Evolutionary conservation across 2,113 vertebrate genomes (phyloP).

Genomic region (Aramus guarauna): DNA sequence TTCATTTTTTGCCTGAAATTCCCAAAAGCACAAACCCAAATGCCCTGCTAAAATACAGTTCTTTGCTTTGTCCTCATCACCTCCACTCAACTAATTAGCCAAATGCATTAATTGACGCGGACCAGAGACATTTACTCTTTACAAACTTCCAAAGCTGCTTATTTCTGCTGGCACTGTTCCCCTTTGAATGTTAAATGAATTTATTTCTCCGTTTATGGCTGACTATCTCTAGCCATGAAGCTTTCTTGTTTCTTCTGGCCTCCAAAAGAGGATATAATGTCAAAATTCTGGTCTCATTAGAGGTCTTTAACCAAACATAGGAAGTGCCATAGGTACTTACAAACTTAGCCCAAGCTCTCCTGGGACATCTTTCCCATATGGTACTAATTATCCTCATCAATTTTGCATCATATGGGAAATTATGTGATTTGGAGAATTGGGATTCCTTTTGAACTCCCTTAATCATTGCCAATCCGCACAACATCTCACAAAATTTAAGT

Average conservation of each 20-base stretch:
- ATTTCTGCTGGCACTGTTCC: constrained; percentile 1
- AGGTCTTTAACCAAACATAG: neutral
- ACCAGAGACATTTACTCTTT: neutral
- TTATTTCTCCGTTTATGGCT: neutral
- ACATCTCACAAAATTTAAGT: neutral
- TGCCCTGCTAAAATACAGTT: neutral
- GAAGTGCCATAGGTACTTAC: neutral
- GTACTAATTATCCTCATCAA: neutral
- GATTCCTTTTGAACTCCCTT: constrained; percentile 3
- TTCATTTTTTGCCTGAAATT: neutral
- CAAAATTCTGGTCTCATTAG: constrained; percentile 2
- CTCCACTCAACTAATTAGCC: neutral
- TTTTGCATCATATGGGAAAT: constrained; percentile 6
- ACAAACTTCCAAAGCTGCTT: neutral
- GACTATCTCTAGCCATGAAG: neutral
- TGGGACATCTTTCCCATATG: neutral
- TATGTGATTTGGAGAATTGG: neutral
- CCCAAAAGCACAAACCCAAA: neutral
- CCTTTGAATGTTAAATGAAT: neutral
- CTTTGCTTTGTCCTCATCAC: neutral
- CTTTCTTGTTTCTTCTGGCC: neutral
- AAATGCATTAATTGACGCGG: neutral
- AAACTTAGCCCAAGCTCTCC: neutral
- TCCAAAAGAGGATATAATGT: neutral
- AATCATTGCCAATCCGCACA: neutral